phyloP scores from a whole-genome alignment of 2,113 vertebrate genomes.

The Peromyscus californicus region DNA sequence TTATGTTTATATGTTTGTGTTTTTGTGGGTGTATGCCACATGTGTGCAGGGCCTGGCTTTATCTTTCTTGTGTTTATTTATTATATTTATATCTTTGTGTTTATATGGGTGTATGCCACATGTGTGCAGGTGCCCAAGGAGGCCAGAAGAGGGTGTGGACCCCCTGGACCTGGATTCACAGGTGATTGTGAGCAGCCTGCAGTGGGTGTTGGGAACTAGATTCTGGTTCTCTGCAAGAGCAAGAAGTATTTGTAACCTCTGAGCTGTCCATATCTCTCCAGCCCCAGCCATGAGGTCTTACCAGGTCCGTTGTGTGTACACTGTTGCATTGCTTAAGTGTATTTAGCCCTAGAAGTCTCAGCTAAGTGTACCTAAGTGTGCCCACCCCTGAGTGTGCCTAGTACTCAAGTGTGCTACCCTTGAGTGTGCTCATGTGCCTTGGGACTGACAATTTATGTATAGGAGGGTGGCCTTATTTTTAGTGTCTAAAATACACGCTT shows the following conservation, averaged over 20 bases:
- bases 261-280: background rate
- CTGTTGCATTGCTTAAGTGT: background rate
- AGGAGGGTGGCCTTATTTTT: background rate
- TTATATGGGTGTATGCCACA: too few species aligned
- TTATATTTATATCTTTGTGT: too few species aligned
- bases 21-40: too few species aligned
- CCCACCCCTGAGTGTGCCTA: background rate
- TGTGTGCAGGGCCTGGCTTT: background rate
- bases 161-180: background rate
- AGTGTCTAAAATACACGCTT: background rate
- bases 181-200: background rate
- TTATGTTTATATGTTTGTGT: too few species aligned
- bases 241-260: too few species aligned
- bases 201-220: background rate
- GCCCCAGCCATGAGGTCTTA: background rate
- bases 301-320: accelerated
- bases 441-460: accelerated
- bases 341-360: background rate
- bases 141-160: background rate
- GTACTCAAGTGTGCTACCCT: background rate
- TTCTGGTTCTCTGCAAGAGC: background rate
- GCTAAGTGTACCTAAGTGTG: background rate
- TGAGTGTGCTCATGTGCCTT: accelerated
- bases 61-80: background rate
- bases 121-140: background rate